Conservation (phyloP, 2,113 vertebrate genomes). For the Butorides virescens region DNA sequence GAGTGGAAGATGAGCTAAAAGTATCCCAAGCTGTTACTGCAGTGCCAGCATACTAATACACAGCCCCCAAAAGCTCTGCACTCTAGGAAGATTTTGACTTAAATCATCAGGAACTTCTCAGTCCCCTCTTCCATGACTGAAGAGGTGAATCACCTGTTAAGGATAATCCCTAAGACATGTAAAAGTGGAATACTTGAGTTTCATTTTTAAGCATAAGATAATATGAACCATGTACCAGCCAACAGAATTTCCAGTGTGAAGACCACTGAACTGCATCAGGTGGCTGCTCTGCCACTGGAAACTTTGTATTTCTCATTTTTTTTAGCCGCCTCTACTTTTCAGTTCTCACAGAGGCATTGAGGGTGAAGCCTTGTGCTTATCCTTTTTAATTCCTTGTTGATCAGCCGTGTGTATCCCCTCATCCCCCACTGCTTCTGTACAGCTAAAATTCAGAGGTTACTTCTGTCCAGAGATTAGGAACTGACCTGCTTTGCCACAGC, state of each 20-base stretch:
- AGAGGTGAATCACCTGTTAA: background rate
- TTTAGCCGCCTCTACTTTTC: background rate
- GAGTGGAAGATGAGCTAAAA: background rate
- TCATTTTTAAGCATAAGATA: background rate
- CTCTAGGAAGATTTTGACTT: background rate
- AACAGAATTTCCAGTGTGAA: background rate
- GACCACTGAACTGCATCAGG: background rate
- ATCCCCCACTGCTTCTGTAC: rapidly evolving
- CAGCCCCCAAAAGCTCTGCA: background rate
- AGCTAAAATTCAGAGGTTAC: background rate
- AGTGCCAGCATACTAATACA: background rate
- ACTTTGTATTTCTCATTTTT: background rate
- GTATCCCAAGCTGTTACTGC: background rate
- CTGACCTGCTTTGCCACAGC: background rate
- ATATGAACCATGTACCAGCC: background rate
- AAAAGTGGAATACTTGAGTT: background rate
- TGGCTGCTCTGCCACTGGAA: background rate
- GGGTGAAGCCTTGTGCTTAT: background rate
- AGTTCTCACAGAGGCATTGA: background rate
- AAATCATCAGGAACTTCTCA: background rate
- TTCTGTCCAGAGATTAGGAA: background rate
- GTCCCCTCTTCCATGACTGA: background rate
- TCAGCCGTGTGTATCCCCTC: background rate
- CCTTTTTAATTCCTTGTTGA: background rate
- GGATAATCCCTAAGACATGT: background rate